Percentiles rank a stretch among this genome's conserved stretches.
These are phyloP conservation scores for Tethea ocularis DNA, from an alignment of 2,888 invertebrate genomes.

Conservation along the genomic window DNA sequence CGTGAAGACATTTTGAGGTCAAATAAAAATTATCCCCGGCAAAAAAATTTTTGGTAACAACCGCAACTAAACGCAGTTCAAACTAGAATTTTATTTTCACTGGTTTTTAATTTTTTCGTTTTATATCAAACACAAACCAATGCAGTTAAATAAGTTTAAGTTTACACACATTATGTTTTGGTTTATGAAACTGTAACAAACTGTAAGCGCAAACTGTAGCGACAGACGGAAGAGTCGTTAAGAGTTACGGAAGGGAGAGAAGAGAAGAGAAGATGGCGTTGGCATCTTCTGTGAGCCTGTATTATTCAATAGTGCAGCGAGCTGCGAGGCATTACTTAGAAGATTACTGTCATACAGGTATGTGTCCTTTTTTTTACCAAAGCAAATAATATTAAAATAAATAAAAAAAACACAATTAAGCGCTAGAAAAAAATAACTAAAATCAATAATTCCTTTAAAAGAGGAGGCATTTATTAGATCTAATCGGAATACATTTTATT, in stretches of 20 bases:
- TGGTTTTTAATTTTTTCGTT: constrained; percentile 45
- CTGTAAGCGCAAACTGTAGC: constrained; percentile 59
- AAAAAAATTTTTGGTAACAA: constrained; percentile 49
- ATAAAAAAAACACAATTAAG: not conserved
- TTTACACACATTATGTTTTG: constrained; percentile 64
- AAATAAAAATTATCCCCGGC: constrained; percentile 65
- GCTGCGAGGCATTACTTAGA: constrained; percentile 87
- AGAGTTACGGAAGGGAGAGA: constrained; percentile 42
- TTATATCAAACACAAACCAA: constrained; percentile 48
- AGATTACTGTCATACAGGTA: constrained; percentile 87
- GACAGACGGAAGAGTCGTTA: constrained; percentile 48
- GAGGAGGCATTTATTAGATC: not conserved
- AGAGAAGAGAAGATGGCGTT: constrained; percentile 79
- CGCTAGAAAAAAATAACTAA: not conserved
- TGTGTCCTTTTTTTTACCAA: constrained; percentile 32
- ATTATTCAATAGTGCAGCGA: constrained; percentile 87
- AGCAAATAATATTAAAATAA: not conserved
- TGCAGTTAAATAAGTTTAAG: constrained; percentile 61
- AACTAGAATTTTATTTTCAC: constrained; percentile 63
- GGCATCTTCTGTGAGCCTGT: constrained; percentile 87
- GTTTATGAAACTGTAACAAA: constrained; percentile 64
- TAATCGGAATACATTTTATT: not conserved
- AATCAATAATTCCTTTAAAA: not conserved
- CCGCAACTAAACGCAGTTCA: constrained; percentile 80
- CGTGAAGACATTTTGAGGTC: constrained; percentile 52